A percentile compares a stretch with the other conserved stretches of the same genome.
Evolutionary conservation across 2,113 vertebrate species (phyloP).

Genomic region (Heterochromis multidens): DNA sequence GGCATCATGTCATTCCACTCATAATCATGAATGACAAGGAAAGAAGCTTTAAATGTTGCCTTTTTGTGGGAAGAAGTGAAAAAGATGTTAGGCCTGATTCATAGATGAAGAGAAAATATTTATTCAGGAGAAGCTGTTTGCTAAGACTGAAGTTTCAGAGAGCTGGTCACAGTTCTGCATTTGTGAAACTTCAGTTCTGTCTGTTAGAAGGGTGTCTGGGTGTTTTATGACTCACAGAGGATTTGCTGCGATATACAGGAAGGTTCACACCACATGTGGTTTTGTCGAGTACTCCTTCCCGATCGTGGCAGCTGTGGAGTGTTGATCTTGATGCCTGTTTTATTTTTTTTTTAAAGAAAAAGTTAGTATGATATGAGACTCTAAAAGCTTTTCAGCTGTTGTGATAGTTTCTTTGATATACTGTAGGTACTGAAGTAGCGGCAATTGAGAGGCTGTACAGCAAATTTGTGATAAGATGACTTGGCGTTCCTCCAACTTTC

Average conservation of each 20-base stretch:
- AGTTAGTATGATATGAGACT: neutral
- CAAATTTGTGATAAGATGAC: too few species aligned
- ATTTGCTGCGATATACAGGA: conserved; percentile 65
- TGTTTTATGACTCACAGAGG: conserved; percentile 49
- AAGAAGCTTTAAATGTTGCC: conserved; percentile 54
- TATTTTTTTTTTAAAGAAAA: too few species aligned
- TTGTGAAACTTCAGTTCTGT: neutral
- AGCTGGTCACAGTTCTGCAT: neutral
- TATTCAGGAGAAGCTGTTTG: too few species aligned
- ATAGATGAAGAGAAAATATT: neutral
- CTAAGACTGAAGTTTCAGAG: neutral
- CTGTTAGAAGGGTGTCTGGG: neutral
- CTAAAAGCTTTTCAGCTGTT: neutral
- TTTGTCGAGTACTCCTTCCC: conserved; percentile 11
- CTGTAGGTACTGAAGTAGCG: too few species aligned
- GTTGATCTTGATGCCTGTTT: conserved; percentile 47
- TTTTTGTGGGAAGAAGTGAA: conserved; percentile 1
- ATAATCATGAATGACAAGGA: conserved; percentile 7
- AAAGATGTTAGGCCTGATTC: neutral
- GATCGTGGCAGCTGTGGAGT: conserved; percentile 39
- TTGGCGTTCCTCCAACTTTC: too few species aligned
- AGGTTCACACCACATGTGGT: conserved; percentile 65
- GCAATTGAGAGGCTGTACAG: too few species aligned
- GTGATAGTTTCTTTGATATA: neutral
- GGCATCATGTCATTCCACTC: conserved; percentile 58